Conservation (phyloP, 2,113 vertebrate species). For the Notechis scutatus region DNA sequence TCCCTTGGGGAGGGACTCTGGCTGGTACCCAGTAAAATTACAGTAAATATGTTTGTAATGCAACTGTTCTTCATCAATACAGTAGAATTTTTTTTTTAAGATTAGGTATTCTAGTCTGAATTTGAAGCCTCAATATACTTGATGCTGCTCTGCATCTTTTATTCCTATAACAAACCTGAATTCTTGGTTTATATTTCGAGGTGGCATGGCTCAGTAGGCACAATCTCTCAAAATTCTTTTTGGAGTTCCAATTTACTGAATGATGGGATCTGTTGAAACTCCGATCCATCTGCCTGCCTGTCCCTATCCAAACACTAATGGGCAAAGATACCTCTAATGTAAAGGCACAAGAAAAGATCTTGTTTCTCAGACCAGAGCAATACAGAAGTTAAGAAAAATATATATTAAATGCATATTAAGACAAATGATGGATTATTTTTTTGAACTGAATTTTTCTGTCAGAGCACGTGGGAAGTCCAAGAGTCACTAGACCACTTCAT, state of each 20-base stretch:
- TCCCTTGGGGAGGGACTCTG: not conserved
- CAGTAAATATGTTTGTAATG: constrained; percentile 5
- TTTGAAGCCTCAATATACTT: not conserved
- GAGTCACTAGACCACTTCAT: not conserved
- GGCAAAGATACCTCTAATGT: not conserved
- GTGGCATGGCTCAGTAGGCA: not conserved
- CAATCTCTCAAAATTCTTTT: not conserved
- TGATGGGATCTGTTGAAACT: not conserved
- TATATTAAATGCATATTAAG: not conserved
- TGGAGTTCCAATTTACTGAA: not conserved
- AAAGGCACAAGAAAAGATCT: not conserved
- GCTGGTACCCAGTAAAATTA: not conserved
- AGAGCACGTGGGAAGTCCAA: not conserved
- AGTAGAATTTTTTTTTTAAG: not conserved
- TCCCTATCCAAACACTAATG: not conserved
- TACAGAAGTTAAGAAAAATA: not conserved
- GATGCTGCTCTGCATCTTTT: not conserved
- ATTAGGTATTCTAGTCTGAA: not conserved
- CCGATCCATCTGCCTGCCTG: not conserved
- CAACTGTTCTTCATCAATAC: not conserved
- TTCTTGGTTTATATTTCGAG: not conserved
- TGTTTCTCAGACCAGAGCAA: not conserved
- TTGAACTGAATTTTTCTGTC: not conserved
- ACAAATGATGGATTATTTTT: not conserved
- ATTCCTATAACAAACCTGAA: not conserved